These are phyloP conservation scores for Betta splendens DNA, from an alignment of 2,797 vertebrate genomes.

Conservation along the genomic window DNA sequence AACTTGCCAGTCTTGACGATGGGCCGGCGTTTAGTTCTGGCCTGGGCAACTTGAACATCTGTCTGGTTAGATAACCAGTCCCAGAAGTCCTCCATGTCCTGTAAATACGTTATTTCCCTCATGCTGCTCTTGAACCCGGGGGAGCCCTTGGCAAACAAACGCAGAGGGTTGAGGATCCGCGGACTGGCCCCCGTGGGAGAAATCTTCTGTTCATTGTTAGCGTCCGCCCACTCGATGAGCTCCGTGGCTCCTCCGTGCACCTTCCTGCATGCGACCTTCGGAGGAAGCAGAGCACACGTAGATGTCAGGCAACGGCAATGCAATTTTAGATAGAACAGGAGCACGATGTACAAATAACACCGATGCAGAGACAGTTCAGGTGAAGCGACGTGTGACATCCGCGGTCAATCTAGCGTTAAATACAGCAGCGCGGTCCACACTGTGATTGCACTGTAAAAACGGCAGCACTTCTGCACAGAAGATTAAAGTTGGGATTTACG, in stretches of 20 bases:
- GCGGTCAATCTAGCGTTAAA: conserved; percentile 1
- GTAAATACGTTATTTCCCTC: conserved; percentile 87
- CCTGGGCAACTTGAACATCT: conserved; percentile 88
- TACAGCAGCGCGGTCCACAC: neutral
- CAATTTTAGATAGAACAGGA: neutral
- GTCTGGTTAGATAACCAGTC: conserved; percentile 99
- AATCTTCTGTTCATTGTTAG: conserved; percentile 83
- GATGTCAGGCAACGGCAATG: conserved; percentile 10
- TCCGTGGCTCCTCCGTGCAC: conserved; percentile 80
- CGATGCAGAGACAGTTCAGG: neutral
- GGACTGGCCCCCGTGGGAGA: conserved; percentile 87
- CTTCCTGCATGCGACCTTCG: conserved; percentile 88
- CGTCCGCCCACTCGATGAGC: conserved; percentile 89
- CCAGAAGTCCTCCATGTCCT: conserved; percentile 95
- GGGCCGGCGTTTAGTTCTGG: conserved; percentile 97
- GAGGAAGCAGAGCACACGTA: conserved; percentile 52
- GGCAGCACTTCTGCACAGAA: conserved; percentile 3
- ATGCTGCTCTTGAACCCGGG: conserved; percentile 85
- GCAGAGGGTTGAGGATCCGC: conserved; percentile 90
- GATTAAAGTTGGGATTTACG: conserved; percentile 17
- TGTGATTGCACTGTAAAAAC: conserved; percentile 12
- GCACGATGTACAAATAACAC: neutral
- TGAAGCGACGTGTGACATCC: too few species aligned
- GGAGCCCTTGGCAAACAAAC: conserved; percentile 91
- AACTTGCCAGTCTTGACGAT: conserved; percentile 99